A percentile compares a stretch with the other conserved stretches of the same genome.
Evolutionary conservation across 2,888 invertebrate genomes (phyloP).

Genomic region (Chymomyza fuscimana): DNA sequence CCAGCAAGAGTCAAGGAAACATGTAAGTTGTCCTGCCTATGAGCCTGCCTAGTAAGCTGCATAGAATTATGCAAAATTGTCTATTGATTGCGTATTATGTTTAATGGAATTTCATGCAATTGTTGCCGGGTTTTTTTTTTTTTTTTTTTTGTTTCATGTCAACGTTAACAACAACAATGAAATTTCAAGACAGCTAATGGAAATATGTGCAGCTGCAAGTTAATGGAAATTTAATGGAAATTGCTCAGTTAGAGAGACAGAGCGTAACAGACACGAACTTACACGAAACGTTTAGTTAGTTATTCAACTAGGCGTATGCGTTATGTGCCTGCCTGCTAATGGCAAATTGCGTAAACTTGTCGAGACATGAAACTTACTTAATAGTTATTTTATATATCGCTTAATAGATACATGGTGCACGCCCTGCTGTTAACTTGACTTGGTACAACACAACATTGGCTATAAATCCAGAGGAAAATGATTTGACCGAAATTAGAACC

Average conservation of each 20-base stretch:
- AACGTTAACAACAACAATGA: slow-evolving; percentile 20
- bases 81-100: slow-evolving; percentile 66
- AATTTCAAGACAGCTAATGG: slow-evolving; percentile 30
- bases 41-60: slow-evolving; percentile 29
- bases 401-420: slow-evolving; percentile 85
- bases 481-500: slow-evolving; percentile 77
- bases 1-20: background rate
- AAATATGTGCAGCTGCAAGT: slow-evolving; percentile 37
- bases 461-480: slow-evolving; percentile 74
- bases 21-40: slow-evolving; percentile 4
- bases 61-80: slow-evolving; percentile 64
- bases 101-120: slow-evolving; percentile 65
- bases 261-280: background rate
- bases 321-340: background rate
- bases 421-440: slow-evolving; percentile 90
- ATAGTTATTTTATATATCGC: slow-evolving; percentile 7
- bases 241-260: slow-evolving; percentile 21
- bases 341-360: background rate
- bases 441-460: slow-evolving; percentile 90
- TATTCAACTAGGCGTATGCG: slow-evolving; percentile 31
- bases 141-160: background rate
- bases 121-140: slow-evolving; percentile 26
- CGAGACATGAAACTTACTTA: background rate
- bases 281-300: background rate
- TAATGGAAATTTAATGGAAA: slow-evolving; percentile 66